Percentiles rank a stretch among this genome's conserved stretches.
Conservation (phyloP, 2,888 invertebrate genomes). For the Globia sparganii region DNA sequence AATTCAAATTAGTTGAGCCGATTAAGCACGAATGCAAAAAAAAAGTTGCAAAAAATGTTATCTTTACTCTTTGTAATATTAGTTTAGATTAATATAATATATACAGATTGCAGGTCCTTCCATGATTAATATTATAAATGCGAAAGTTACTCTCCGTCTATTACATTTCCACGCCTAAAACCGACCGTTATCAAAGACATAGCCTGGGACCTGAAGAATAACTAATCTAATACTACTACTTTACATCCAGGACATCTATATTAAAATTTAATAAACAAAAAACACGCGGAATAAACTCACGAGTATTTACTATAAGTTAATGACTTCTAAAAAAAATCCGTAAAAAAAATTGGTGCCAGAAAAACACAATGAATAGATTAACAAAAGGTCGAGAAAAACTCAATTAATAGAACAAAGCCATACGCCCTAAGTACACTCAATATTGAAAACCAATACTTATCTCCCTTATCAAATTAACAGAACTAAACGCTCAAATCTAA, state of each 20-base stretch:
- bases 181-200: not conserved
- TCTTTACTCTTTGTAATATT: too few species aligned
- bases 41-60: too few species aligned
- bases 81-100: too few species aligned
- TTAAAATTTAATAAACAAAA: not conserved
- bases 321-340: not conserved
- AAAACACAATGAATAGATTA: not conserved
- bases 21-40: not conserved
- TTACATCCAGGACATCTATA: not conserved
- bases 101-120: not conserved
- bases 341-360: not conserved
- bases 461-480: constrained; percentile 62
- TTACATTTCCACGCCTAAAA: not conserved
- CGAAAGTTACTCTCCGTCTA: not conserved
- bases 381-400: constrained; percentile 14
- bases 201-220: not conserved
- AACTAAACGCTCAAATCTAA: constrained; percentile 59
- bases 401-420: constrained; percentile 20
- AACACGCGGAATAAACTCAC: not conserved
- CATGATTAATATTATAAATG: not conserved
- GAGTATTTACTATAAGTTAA: not conserved
- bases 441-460: constrained; percentile 57
- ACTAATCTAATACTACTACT: too few species aligned
- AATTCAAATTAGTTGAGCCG: not conserved
- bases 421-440: constrained; percentile 26